These are phyloP conservation scores for Pteropus rufus DNA, from an alignment of 2,797 vertebrate genomes.

Conservation along the genomic window DNA sequence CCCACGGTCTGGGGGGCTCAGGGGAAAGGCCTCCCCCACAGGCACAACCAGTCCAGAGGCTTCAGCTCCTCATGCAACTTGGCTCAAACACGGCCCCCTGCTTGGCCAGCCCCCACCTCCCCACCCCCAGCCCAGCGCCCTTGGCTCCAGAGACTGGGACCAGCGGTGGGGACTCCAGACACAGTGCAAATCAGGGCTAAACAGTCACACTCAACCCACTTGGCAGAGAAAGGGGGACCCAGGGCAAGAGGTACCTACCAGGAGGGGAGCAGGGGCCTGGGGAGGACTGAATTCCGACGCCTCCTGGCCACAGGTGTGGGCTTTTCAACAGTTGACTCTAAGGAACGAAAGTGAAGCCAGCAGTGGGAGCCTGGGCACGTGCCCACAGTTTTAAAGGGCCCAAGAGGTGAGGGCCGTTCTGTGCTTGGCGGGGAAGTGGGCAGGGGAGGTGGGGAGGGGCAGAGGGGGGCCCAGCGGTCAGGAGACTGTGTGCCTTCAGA, in stretches of 20 bases:
- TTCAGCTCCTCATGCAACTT: not conserved
- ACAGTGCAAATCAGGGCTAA: not conserved
- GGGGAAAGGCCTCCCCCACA: not conserved
- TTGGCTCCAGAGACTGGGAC: not conserved
- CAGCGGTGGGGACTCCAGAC: not conserved
- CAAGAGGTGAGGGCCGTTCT: accelerated
- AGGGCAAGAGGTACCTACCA: not conserved
- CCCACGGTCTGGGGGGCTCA: not conserved
- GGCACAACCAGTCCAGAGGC: too few relatives aligned
- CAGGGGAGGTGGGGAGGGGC: not conserved
- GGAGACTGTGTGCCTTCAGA: not conserved
- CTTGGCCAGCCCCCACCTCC: not conserved
- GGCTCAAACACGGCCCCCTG: not conserved
- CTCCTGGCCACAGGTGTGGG: not conserved
- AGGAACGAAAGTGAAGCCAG: accelerated
- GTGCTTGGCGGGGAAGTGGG: not conserved
- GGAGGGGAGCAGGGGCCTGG: accelerated
- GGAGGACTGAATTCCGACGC: accelerated
- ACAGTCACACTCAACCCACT: accelerated
- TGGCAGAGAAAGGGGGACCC: not conserved
- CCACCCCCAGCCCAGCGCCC: not conserved
- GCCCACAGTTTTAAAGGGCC: not conserved
- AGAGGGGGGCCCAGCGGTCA: not conserved
- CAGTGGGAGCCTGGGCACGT: not conserved
- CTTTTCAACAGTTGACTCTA: not conserved